Base-by-base conservation (phyloP, 2,888 invertebrate genomes). In the Sialis fuliginosa region DNA sequence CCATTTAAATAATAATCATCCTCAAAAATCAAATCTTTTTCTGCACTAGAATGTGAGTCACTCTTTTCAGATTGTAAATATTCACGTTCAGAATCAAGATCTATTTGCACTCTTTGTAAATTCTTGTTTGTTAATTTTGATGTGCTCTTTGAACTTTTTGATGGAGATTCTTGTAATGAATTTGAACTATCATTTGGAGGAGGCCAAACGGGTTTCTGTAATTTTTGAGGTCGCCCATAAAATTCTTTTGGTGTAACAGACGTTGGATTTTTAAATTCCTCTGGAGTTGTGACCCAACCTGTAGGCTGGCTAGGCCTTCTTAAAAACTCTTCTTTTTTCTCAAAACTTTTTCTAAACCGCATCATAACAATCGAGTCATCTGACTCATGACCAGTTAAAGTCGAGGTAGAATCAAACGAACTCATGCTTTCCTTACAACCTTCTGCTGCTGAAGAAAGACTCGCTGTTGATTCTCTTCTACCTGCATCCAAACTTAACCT, bases 281-380 rank as follows among this genome's bases (percentile, higher is more conserved):
- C 67, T 4, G 70, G 70, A 33, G 68, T 66, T 30, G 33, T 39
- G 53, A 68, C 70, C 72, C 71, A 76, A 47, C 74, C 75, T 47
- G 69, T 73, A 30, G 80, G 78, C 57, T 77, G 74, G 61, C 71
- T 78, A 4, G 84, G 82, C 54, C 83, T 72, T 60, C 81, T 75
- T 49, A 91, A 71, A 64, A 91, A 91, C 57, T 89, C 89, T 62
- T 90, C 89, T 63, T 90, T 90, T 60, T 89, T 86, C 60, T 89
- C 88, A 57, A 86, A 79, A 59, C 85, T 88, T 62, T 84, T 85
- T 54, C 85, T 75, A 61, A 87, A 71, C 66, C 85, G 75, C 52
- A 77, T 78, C 71, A 86, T 78, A 57, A 78, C 76, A 42, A 79
- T 70, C 48, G 80, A 79, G 63, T 82, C 81, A 61, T 81, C 80